A percentile compares a stretch with the other conserved stretches of the same genome.
phyloP scores from a whole-genome alignment of 2,888 invertebrate genomes.

The Napeogenes sylphis region DNA sequence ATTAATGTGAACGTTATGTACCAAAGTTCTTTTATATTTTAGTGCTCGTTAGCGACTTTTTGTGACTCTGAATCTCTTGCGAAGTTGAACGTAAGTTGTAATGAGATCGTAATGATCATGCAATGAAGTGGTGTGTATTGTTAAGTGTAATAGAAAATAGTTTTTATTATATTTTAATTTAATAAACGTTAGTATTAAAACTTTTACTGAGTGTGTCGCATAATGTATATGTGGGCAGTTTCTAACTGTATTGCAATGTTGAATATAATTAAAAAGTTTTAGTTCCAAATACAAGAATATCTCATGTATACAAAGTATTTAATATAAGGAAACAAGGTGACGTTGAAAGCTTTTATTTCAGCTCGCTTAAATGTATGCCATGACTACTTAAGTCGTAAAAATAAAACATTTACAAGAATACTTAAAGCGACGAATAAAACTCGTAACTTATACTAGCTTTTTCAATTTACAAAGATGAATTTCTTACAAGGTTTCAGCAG shows the following conservation, averaged over 20 bases:
- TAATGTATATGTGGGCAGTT: too few species aligned
- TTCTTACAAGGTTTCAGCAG: conserved; percentile 32
- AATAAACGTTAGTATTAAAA: too few species aligned
- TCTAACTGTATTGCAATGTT: too few species aligned
- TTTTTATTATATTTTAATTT: too few species aligned
- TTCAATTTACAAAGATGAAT: conserved; percentile 38
- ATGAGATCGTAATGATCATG: conserved; percentile 9
- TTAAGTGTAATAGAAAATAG: too few species aligned
- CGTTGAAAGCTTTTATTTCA: background rate
- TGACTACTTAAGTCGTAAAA: conserved; percentile 13
- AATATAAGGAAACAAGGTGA: too few species aligned
- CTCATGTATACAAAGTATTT: too few species aligned
- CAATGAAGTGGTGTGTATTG: background rate
- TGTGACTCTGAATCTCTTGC: background rate
- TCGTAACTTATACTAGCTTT: conserved; percentile 34
- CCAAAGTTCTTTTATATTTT: conserved; percentile 1
- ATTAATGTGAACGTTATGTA: conserved; percentile 4
- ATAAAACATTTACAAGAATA: conserved; percentile 23
- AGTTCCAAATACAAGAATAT: too few species aligned
- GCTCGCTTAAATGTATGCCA: conserved; percentile 2
- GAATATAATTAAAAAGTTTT: too few species aligned
- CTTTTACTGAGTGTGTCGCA: too few species aligned
- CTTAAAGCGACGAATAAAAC: conserved; percentile 23
- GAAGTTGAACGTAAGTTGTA: background rate
- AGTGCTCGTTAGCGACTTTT: conserved; percentile 3